Base-by-base conservation (phyloP, 2,797 vertebrate species). In the Echeneis naucrates region DNA sequence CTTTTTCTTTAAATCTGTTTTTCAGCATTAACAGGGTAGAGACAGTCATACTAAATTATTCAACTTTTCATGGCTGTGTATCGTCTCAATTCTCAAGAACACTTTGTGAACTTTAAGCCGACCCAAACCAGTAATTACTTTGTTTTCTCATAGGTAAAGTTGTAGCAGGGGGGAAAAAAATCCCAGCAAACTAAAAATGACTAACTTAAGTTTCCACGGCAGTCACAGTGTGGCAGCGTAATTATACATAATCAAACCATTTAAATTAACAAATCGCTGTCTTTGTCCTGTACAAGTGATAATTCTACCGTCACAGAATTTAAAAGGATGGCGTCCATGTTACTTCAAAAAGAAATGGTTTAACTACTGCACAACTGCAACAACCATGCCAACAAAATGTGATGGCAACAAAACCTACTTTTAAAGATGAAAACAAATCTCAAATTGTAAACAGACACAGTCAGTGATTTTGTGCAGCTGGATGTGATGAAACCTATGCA, bases 171-270 rank as follows among this genome's bases (percentile, higher is more conserved):
- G 57, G 44, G 40, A 64, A 62, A 7, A 48, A 47, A 47, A 26
- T 50, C n/a, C n/a, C n/a, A n/a, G n/a, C n/a, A n/a, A n/a, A n/a
- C n/a, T n/a, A 48, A 26, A 50, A 38, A 24, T 5, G 65, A 74
- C 21, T 27, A 58, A 75, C 11, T 27, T 23, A 9, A 26, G 60
- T 79, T 83, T 77, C 64, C 75, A 78, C 75, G 58, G 26, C 56
- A 55, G 66, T 61, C 45, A 45, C 30, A 52, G 32, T 30, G 23
- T 57, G 37, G 47, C 47, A 65, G 56, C 50, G 3, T 55, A 45
- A 68, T 76, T 66, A 38, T 65, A 64, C 47, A 57, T 67, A 68
- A 65, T 75, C 12, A 60, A n/a, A 78, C 50, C 40, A 17, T 78
- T 80, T 50, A 16, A 37, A 72, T 57, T 26, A 57, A 73, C 51